Percentiles rank a stretch among this genome's conserved stretches.
Evolutionary conservation across 2,888 invertebrate species (phyloP).

Genomic region (Hemicrepidius hirtus): DNA sequence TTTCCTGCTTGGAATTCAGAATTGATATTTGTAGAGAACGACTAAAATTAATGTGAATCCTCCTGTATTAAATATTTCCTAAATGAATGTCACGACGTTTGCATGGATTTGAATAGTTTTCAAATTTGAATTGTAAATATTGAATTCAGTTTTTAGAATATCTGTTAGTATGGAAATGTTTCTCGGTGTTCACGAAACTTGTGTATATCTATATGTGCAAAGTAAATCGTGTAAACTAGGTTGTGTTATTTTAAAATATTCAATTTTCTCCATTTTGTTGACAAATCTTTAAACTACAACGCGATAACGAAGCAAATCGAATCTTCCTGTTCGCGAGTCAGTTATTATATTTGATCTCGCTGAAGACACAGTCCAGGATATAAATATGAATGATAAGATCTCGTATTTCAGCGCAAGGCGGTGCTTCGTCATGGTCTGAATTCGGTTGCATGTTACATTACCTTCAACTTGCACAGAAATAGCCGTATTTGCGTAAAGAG

Average conservation of each 20-base stretch:
- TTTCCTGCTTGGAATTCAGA: slow-evolving; percentile 33
- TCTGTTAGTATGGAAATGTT: slow-evolving; percentile 60
- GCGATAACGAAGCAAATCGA: slow-evolving; percentile 45
- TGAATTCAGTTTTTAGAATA: slow-evolving; percentile 60
- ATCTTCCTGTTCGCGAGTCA: slow-evolving; percentile 39
- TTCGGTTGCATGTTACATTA: slow-evolving; percentile 52
- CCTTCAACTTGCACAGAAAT: slow-evolving; percentile 48
- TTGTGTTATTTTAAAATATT: slow-evolving; percentile 45
- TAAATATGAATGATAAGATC: slow-evolving; percentile 52
- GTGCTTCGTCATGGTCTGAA: slow-evolving; percentile 48
- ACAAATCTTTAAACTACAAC: slow-evolving; percentile 46
- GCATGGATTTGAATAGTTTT: slow-evolving; percentile 52
- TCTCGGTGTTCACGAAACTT: slow-evolving; percentile 36
- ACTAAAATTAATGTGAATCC: slow-evolving; percentile 40
- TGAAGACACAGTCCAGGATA: slow-evolving; percentile 41
- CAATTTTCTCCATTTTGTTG: slow-evolving; percentile 44
- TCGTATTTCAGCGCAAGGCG: slow-evolving; percentile 44
- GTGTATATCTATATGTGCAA: slow-evolving; percentile 32
- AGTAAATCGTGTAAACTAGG: slow-evolving; percentile 39
- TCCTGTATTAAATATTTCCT: slow-evolving; percentile 43
- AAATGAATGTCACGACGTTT: slow-evolving; percentile 47
- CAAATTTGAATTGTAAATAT: slow-evolving; percentile 59
- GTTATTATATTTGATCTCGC: slow-evolving; percentile 46
- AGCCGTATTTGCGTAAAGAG: slow-evolving; percentile 49
- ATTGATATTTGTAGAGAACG: slow-evolving; percentile 31